Evolutionary conservation across 30 jellyfish, hydroid and myxozoan species (phyloP), one percentile per base, ranked within the genome.

Genomic region (Catostylus mosaicus): DNA sequence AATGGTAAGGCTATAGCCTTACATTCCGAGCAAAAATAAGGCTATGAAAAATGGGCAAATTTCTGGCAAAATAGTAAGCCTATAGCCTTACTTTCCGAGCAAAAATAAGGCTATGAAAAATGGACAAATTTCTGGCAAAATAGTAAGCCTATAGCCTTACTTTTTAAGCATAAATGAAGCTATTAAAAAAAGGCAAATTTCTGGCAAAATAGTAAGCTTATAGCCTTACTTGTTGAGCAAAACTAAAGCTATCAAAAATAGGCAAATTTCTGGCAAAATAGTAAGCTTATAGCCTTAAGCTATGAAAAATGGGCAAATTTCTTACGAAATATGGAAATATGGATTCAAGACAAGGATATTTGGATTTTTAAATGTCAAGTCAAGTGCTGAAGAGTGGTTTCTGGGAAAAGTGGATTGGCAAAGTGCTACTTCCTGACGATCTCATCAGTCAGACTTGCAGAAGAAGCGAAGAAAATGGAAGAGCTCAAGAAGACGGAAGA

Each of bases 311-410:
- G 54, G 54, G 11, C 14, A 40, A 40, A 5, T 40, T 40, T n/a
- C n/a, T n/a, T n/a, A n/a, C n/a, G n/a, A n/a, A n/a, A n/a, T n/a
- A n/a, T n/a, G n/a, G n/a, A n/a, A n/a, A n/a, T n/a, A n/a, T 74
- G 86, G 86, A 47, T 54, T 74, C 74, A 74, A 26, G 86, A 74
- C 26, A 67, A 31, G 80, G 80, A 67, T 31, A 35, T 67, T 32
- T 67, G 61, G 63, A 37, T 67, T 3, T 33, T 63, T n/a, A 67
- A 67, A 67, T 67, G 80, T 74, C 38, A 74, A 74, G 62, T 48
- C 86, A 74, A 48, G 86, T 23, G 61, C 37, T 30, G 86, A 74
- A 51, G 86, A 74, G 36, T 74, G 75, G 86, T 74, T 74, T 54
- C 16, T 51, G 23, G 86, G 61, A 74, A 74, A 54, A 10, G 86